phyloP scores from a whole-genome alignment of 2,113 vertebrate species.

The Aptenodytes forsteri region DNA sequence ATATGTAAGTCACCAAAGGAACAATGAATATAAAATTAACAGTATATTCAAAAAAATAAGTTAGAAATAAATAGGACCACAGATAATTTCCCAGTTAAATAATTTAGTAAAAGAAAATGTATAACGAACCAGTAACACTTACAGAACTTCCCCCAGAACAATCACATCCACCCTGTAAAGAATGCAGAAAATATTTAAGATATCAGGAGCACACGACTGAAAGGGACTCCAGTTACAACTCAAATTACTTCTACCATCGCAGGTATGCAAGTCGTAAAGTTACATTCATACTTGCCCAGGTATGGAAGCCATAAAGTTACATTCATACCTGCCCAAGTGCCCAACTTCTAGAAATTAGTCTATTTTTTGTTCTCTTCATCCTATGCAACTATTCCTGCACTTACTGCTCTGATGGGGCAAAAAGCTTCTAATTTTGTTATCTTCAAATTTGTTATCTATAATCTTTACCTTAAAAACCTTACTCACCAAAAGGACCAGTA shows the following conservation, averaged over 20 bases:
- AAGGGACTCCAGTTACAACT: not conserved
- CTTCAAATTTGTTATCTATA: not conserved
- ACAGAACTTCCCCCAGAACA: constrained; percentile 42
- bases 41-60: not conserved
- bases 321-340: not conserved
- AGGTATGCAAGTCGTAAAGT: not conserved
- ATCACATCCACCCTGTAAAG: constrained; percentile 45
- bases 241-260: not conserved
- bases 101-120: not conserved
- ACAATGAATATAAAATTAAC: not conserved
- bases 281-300: not conserved
- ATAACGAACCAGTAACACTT: not conserved
- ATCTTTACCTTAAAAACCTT: not conserved
- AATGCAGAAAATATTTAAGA: not conserved
- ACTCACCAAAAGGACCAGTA: not conserved
- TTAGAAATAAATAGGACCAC: not conserved
- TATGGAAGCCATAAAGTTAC: no score
- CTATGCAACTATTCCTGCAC: not conserved
- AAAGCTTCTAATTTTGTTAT: not conserved
- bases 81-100: not conserved
- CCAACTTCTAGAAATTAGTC: not conserved
- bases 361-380: not conserved
- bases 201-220: not conserved
- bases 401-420: not conserved
- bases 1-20: not conserved